Conservation (phyloP, 2,797 vertebrate genomes). For the Chelmon rostratus region DNA sequence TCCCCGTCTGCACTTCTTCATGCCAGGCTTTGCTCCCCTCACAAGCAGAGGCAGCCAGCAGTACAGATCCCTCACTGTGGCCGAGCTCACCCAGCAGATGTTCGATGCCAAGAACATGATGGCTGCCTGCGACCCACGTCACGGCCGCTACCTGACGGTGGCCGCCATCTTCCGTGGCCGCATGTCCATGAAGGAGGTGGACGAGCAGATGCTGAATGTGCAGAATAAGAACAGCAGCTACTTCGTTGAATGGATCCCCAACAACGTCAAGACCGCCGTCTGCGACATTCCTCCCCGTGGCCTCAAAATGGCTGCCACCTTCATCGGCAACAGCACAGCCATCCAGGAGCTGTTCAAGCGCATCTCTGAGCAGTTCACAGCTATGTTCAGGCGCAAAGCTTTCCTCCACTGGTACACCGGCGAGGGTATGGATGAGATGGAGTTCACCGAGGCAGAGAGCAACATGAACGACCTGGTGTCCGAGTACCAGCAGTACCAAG, state of each 20-base stretch:
- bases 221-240: constrained; percentile 92
- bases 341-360: constrained; percentile 91
- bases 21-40: constrained; percentile 89
- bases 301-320: constrained; percentile 89
- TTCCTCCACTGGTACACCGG: constrained; percentile 92
- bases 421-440: constrained; percentile 90
- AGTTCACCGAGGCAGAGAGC: constrained; percentile 90
- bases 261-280: constrained; percentile 89
- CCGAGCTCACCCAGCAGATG: constrained; percentile 90
- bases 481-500: constrained; percentile 91
- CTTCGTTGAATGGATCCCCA: constrained; percentile 90
- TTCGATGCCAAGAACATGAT: constrained; percentile 91
- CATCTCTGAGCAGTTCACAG: constrained; percentile 94
- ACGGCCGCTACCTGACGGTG: constrained; percentile 88
- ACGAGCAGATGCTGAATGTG: constrained; percentile 90
- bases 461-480: constrained; percentile 92
- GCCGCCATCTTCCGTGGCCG: constrained; percentile 89
- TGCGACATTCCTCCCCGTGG: constrained; percentile 89
- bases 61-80: constrained; percentile 87
- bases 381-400: constrained; percentile 91
- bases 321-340: constrained; percentile 89
- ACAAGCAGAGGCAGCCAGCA: constrained; percentile 90
- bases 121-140: constrained; percentile 89
- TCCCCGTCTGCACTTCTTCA: constrained; percentile 90
- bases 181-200: constrained; percentile 91